Evolutionary conservation across 2,113 vertebrate genomes (phyloP), one percentile per base, ranked within the genome.

Genomic region (Clinocottus analis): DNA sequence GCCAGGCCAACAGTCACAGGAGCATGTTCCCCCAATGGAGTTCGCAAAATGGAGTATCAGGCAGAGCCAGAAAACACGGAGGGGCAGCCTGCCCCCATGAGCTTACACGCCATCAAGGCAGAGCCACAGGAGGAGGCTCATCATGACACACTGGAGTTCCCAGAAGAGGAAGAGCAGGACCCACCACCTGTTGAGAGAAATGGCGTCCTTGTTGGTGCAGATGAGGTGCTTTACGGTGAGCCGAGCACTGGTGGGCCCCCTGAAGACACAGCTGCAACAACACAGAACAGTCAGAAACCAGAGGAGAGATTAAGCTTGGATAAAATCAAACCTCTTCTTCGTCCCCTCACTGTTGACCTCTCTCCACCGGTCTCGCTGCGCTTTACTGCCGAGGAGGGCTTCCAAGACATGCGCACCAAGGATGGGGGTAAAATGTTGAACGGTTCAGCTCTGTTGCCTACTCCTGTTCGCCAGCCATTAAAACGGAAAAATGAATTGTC

Each of bases 401-500:
- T 90, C 61, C 81, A 89, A 53, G 92, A 92, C 0, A 2, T 45
- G 8, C 69, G 72, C 67, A 92, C 90, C 87, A 93, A 91, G 8
- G 92, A 82, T 8, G 93, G 88, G 27, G 90, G 79, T 85, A 96
- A 95, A 90, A 93, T 90, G 37, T 49, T 90, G 33, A 94, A 94
- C 35, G 91, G 90, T 51, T 87, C 87, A 0, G 35, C 75, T 2
- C 25, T 69, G 0, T n/a, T 81, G 58, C 70, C 87, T 14, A 56
- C 91, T 16, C 90, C 82, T 75, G 87, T 96, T 55, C 95, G 95
- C 0, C 91, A 95, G 81, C 96, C 96, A 13, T 91, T 97, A 25
- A 94, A 96, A 80, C 92, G 94, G 37, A 97, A 97, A 85, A 97
- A 95, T 19, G 96, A 97, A 37, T 67, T 94, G 21, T 93, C 95